phyloP scores from a whole-genome alignment of 2,797 vertebrate species.

The Serranus cabrilla region DNA sequence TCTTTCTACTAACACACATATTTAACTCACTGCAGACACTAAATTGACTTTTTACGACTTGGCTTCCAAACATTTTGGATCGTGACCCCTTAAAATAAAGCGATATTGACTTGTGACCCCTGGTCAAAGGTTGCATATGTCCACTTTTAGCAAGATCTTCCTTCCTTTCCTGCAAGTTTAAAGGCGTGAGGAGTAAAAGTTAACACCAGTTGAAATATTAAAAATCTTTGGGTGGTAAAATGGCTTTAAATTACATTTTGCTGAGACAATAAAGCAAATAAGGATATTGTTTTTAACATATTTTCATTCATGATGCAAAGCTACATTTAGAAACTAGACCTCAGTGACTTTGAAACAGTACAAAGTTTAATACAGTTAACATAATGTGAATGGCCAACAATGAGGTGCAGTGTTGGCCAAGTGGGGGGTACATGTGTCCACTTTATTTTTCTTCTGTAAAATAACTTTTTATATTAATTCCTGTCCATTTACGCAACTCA shows the following conservation, averaged over 20 bases:
- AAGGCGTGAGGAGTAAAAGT: not conserved
- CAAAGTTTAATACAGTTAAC: not conserved
- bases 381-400: not conserved
- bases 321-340: not conserved
- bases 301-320: not conserved
- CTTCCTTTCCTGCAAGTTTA: too few relatives aligned
- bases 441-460: not conserved
- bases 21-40: not conserved
- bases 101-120: not conserved
- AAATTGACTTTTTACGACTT: too few relatives aligned
- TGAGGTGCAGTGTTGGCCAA: not conserved
- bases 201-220: not conserved
- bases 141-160: too few relatives aligned
- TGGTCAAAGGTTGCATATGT: not conserved
- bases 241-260: not conserved
- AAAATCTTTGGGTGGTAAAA: too few relatives aligned
- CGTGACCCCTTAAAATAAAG: slow-evolving; percentile 8
- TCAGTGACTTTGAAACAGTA: not conserved
- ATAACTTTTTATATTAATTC: not conserved
- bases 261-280: not conserved
- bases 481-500: not conserved
- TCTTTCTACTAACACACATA: not conserved
- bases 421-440: not conserved
- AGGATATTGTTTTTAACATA: not conserved
- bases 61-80: not conserved